A percentile compares a stretch with the other conserved stretches of the same genome.
Evolutionary conservation across 2,888 invertebrate genomes (phyloP).

Genomic region (Luperina testacea): DNA sequence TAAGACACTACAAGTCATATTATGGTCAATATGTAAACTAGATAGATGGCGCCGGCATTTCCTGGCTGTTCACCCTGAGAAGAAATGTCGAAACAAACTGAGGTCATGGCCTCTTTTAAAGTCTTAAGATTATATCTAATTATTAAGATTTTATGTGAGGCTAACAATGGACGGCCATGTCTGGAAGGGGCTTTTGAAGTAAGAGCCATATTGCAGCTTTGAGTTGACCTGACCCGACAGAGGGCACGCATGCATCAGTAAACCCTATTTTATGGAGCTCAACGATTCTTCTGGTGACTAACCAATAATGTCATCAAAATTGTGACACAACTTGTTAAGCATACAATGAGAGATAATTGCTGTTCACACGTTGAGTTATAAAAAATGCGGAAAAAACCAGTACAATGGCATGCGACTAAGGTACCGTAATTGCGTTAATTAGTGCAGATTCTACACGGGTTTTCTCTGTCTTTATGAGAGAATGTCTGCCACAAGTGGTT

Average conservation of each 20-base stretch:
- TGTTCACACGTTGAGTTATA: not conserved
- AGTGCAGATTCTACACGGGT: not conserved
- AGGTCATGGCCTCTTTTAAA: not conserved
- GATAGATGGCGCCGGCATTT: not conserved
- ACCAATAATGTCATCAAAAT: slow-evolving; percentile 1
- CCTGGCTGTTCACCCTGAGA: not conserved
- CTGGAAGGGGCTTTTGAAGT: not conserved
- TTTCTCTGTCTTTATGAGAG: not conserved
- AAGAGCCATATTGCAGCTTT: not conserved
- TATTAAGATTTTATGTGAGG: not conserved
- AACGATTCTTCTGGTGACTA: not conserved
- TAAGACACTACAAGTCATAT: not conserved
- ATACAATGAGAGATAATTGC: not conserved
- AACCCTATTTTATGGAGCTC: not conserved
- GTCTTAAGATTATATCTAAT: not conserved
- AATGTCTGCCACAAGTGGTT: not conserved
- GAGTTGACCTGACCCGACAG: not conserved
- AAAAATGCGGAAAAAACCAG: slow-evolving; percentile 7
- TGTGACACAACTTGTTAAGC: not conserved
- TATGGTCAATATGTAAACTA: not conserved
- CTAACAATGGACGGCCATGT: not conserved
- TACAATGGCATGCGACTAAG: slow-evolving; percentile 20
- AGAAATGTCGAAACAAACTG: not conserved
- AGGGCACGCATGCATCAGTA: not conserved
- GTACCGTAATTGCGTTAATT: slow-evolving; percentile 13